Percentiles rank a stretch among this genome's conserved stretches.
These are phyloP conservation scores for Xenops minutus DNA, from an alignment of 2,797 vertebrate genomes.

Conservation along the genomic window DNA sequence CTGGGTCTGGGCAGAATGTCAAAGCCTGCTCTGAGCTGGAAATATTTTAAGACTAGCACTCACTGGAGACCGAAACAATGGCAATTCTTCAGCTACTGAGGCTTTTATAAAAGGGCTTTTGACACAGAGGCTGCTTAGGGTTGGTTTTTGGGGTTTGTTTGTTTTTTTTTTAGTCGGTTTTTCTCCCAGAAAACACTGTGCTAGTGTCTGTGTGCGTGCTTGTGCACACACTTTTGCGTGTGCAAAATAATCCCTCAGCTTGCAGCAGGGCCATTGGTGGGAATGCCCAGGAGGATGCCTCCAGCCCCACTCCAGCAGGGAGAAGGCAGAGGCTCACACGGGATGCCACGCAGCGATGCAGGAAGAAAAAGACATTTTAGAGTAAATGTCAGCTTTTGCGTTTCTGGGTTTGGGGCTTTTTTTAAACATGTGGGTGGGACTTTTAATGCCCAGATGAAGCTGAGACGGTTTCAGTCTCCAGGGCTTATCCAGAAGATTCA, in stretches of 20 bases:
- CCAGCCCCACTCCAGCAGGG: neutral
- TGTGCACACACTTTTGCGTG: fast-evolving
- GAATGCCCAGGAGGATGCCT: neutral
- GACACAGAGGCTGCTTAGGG: constrained; percentile 27
- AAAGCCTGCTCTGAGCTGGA: constrained; percentile 64
- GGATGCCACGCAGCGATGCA: neutral
- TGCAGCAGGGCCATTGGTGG: neutral
- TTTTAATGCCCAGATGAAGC: constrained; percentile 29
- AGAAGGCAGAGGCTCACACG: neutral
- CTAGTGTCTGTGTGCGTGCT: fast-evolving
- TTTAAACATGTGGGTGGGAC: constrained; percentile 42
- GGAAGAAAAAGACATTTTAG: constrained; percentile 46
- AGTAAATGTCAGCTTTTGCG: constrained; percentile 50
- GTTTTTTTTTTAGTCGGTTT: neutral
- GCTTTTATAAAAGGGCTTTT: constrained; percentile 58
- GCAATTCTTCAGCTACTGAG: constrained; percentile 56
- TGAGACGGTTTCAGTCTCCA: constrained; percentile 1
- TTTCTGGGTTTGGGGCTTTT: constrained; percentile 45
- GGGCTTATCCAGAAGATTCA: constrained; percentile 37
- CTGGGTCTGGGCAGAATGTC: constrained; percentile 64
- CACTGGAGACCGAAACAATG: constrained; percentile 62
- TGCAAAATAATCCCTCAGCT: neutral
- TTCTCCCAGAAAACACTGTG: neutral
- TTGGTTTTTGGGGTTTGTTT: fast-evolving
- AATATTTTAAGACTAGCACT: constrained; percentile 61